phyloP scores from a whole-genome alignment of 1,140 invertebrate species.

The Fragariocoptes setiger region DNA sequence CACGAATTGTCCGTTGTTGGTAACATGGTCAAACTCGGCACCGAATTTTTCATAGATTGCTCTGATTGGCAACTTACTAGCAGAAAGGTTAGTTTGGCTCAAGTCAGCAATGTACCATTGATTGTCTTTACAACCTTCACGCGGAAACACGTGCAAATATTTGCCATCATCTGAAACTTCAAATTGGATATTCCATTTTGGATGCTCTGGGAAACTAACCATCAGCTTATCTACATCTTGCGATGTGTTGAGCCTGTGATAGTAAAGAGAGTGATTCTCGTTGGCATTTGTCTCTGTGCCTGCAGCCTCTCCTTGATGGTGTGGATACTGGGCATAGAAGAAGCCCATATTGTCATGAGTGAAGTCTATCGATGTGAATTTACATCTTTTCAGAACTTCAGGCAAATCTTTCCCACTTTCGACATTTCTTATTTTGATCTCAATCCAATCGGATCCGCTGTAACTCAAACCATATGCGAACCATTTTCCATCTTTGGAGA shows the following conservation, averaged over 20 bases:
- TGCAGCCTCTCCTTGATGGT: conserved; percentile 42
- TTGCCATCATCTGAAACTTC: conserved; percentile 60
- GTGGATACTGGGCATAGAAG: conserved; percentile 51
- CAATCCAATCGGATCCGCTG: conserved; percentile 82
- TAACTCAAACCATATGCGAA: conserved; percentile 67
- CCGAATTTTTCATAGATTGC: conserved; percentile 60
- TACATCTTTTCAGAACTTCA: conserved; percentile 60
- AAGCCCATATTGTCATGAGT: conserved; percentile 75
- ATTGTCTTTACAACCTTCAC: conserved; percentile 59
- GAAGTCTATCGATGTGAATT: conserved; percentile 68
- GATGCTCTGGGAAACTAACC: conserved; percentile 64
- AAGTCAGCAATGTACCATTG: conserved; percentile 43
- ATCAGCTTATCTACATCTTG: conserved; percentile 61
- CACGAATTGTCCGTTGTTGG: conserved; percentile 47
- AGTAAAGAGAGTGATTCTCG: conserved; percentile 70
- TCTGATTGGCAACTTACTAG: conserved; percentile 28
- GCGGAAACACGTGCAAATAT: conserved; percentile 44
- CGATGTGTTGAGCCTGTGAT: conserved; percentile 51
- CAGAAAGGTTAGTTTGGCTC: not conserved
- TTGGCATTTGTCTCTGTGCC: conserved; percentile 61
- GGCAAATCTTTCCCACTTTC: conserved; percentile 37
- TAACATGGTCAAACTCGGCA: conserved; percentile 79
- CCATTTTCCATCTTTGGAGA: conserved; percentile 60
- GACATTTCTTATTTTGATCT: conserved; percentile 26
- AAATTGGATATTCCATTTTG: conserved; percentile 31